Percentiles rank a stretch among this genome's conserved stretches.
These are phyloP conservation scores for Montipora foliosa DNA, from an alignment of 64 coral and sea anemone genomes.

Conservation along the genomic window DNA sequence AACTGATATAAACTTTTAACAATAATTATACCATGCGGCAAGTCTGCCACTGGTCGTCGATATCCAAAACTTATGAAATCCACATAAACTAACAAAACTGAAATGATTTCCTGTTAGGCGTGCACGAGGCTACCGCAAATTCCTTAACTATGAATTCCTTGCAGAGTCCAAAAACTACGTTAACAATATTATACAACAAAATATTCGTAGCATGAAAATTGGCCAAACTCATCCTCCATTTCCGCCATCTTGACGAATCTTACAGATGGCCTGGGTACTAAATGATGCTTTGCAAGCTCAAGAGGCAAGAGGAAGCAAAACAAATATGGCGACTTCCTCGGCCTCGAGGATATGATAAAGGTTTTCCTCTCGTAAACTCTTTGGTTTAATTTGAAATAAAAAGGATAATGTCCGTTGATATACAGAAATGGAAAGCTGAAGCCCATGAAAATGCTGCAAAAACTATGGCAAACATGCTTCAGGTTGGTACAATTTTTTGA, in stretches of 20 bases:
- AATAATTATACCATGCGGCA: too few species aligned
- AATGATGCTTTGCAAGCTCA: neutral
- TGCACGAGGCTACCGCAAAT: too few species aligned
- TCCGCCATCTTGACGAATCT: neutral
- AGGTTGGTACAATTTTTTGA: constrained; percentile 44
- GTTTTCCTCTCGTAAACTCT: neutral
- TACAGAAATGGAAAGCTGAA: constrained; percentile 89
- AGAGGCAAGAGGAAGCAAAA: neutral
- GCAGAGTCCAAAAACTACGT: too few species aligned
- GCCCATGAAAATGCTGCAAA: constrained; percentile 96
- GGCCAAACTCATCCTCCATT: too few species aligned
- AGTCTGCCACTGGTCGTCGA: too few species aligned
- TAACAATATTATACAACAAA: too few species aligned
- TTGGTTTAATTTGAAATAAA: neutral
- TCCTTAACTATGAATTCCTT: too few species aligned
- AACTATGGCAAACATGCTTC: constrained; percentile 91
- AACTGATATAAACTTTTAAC: too few species aligned
- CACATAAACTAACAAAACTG: too few species aligned
- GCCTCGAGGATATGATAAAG: neutral
- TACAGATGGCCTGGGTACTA: neutral
- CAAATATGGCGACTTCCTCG: constrained; percentile 2
- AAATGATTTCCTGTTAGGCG: too few species aligned
- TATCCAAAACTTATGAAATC: too few species aligned
- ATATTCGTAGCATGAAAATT: too few species aligned
- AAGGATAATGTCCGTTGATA: constrained; percentile 81